Conservation (phyloP, 2,888 invertebrate genomes). For the Dasysyrphus tricinctus region DNA sequence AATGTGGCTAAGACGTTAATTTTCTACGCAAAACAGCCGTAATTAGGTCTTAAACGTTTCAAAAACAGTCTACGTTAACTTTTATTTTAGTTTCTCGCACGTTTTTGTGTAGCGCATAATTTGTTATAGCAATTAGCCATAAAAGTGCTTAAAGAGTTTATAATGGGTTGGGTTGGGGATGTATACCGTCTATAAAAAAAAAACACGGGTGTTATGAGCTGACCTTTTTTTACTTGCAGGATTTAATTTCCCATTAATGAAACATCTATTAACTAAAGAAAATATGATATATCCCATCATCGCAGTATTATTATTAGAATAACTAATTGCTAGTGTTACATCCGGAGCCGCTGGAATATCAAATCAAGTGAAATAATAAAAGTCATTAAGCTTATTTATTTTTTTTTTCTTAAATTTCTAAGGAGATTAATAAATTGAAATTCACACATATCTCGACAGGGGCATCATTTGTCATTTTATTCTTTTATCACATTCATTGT, state of each 20-base stretch:
- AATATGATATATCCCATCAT: neutral
- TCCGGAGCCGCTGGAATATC: neutral
- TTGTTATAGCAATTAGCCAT: conserved; percentile 23
- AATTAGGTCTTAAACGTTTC: conserved; percentile 22
- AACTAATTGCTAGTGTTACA: neutral
- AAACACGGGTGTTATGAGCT: conserved; percentile 6
- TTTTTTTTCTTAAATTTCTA: neutral
- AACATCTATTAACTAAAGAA: neutral
- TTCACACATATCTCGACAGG: neutral
- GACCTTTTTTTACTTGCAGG: neutral
- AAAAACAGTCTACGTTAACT: conserved; percentile 2
- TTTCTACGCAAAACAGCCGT: conserved; percentile 18
- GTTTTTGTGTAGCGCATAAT: neutral
- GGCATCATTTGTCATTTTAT: conserved; percentile 30
- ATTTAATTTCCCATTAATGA: conserved; percentile 6
- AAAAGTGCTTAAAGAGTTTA: conserved; percentile 11
- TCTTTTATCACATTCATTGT: neutral
- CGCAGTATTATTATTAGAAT: neutral
- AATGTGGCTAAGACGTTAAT: conserved; percentile 12
- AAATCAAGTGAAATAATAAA: conserved; percentile 7
- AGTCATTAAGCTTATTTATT: neutral
- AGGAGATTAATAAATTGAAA: conserved; percentile 10
- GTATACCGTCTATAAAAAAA: neutral
- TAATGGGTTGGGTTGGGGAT: conserved; percentile 17
- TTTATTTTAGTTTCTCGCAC: neutral